These are phyloP conservation scores for Andrena cerasifolii DNA, from an alignment of 1,140 invertebrate genomes.

Conservation along the genomic window DNA sequence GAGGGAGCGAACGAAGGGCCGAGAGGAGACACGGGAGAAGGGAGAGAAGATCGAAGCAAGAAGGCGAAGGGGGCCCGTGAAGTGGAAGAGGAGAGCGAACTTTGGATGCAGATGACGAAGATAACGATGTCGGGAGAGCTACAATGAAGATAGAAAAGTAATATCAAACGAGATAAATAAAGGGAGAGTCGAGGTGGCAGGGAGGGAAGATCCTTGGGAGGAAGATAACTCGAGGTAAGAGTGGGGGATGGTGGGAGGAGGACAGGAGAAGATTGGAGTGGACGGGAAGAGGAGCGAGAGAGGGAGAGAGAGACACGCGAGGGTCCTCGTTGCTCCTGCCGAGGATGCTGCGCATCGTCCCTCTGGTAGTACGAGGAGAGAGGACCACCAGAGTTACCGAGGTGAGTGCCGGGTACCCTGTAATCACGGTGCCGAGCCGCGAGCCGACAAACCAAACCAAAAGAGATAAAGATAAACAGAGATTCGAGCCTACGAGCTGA, in stretches of 20 bases:
- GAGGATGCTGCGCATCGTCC: slow-evolving; percentile 53
- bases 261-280: background rate
- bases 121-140: slow-evolving; percentile 19
- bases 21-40: background rate
- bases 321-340: slow-evolving; percentile 47
- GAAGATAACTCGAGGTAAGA: too few relatives aligned
- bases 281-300: background rate
- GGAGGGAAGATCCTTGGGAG: slow-evolving; percentile 20
- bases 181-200: slow-evolving; percentile 48
- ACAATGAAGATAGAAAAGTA: slow-evolving; percentile 40
- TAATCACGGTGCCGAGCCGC: slow-evolving; percentile 81
- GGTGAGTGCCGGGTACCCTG: slow-evolving; percentile 81
- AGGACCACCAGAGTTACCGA: slow-evolving; percentile 82
- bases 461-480: slow-evolving; percentile 83
- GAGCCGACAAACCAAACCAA: slow-evolving; percentile 82
- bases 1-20: slow-evolving; percentile 50
- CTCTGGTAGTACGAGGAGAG: slow-evolving; percentile 61
- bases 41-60: slow-evolving; percentile 48
- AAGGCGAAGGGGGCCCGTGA: slow-evolving; percentile 21
- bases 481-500: slow-evolving; percentile 79
- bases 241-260: background rate
- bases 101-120: background rate
- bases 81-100: background rate
- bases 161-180: slow-evolving; percentile 30
- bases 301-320: slow-evolving; percentile 16